These are phyloP conservation scores for Drosophila varians DNA, from an alignment of 1,140 invertebrate genomes.

Conservation along the genomic window DNA sequence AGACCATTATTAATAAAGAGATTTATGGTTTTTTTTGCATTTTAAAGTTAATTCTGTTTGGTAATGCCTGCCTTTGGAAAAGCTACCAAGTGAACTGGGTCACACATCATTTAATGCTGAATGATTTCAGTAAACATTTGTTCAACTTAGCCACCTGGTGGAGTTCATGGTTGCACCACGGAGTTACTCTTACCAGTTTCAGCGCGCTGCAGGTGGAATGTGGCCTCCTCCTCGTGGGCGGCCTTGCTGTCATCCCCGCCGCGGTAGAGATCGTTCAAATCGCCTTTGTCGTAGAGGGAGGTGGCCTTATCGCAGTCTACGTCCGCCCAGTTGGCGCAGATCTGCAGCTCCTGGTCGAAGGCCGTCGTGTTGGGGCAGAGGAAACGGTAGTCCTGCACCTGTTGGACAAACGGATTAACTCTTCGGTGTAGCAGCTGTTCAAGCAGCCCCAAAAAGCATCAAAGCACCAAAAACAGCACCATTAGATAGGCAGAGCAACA, in stretches of 20 bases:
- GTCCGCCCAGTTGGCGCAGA: conserved; percentile 95
- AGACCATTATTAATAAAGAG: too few species aligned
- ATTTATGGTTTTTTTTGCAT: too few species aligned
- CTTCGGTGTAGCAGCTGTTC: conserved; percentile 73
- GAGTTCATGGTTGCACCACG: not conserved
- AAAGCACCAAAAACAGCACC: conserved; percentile 60
- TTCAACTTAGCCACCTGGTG: not conserved
- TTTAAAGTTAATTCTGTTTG: too few species aligned
- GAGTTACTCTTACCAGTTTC: conserved; percentile 86
- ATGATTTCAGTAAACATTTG: not conserved
- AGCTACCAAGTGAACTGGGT: not conserved
- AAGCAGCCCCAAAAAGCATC: conserved; percentile 46
- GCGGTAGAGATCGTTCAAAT: conserved; percentile 91
- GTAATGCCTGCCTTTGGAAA: too few species aligned
- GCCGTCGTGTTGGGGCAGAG: conserved; percentile 95
- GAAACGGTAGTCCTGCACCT: conserved; percentile 92
- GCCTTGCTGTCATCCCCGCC: conserved; percentile 87
- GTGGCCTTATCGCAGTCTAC: conserved; percentile 92
- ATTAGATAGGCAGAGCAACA: conserved; percentile 75
- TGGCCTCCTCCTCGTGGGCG: conserved; percentile 87
- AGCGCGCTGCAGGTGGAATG: conserved; percentile 90
- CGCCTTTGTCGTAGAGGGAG: conserved; percentile 91
- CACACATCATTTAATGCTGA: not conserved
- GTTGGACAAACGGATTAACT: conserved; percentile 81
- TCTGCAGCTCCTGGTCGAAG: conserved; percentile 96